phyloP scores from a whole-genome alignment of 1,140 invertebrate species.

The Drosophila bocqueti region DNA sequence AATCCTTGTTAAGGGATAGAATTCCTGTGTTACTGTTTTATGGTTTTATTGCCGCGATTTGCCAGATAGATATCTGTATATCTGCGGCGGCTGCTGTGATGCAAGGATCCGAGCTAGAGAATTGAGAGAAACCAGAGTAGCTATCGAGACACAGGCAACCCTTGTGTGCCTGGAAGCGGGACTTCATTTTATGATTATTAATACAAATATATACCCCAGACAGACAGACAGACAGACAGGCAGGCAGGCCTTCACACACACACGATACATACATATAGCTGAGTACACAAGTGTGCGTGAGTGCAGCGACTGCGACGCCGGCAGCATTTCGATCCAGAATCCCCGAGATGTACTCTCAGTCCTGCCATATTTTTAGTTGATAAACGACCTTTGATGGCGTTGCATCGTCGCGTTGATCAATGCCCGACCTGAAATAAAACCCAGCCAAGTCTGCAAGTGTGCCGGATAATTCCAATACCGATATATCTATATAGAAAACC shows the following conservation, averaged over 20 bases:
- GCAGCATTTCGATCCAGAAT: constrained; percentile 37
- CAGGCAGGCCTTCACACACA: constrained; percentile 16
- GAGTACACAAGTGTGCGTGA: constrained; percentile 11
- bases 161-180: constrained; percentile 52
- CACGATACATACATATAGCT: constrained; percentile 11
- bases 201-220: constrained; percentile 37
- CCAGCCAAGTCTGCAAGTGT: constrained; percentile 1
- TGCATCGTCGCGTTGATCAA: constrained; percentile 82
- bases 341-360: neutral
- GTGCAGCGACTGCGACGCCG: constrained; percentile 40
- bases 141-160: constrained; percentile 42
- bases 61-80: constrained; percentile 18
- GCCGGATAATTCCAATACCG: constrained; percentile 7
- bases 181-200: constrained; percentile 82
- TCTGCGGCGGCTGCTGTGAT: constrained; percentile 61
- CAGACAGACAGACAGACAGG: constrained; percentile 30
- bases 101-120: constrained; percentile 38
- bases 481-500: neutral
- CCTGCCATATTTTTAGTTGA: constrained; percentile 83
- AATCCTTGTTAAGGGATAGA: constrained; percentile 49
- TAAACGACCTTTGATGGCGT: constrained; percentile 85
- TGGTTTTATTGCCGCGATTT: constrained; percentile 72
- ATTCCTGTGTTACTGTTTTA: constrained; percentile 51
- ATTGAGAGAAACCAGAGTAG: constrained; percentile 2
- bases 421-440: constrained; percentile 43